phyloP scores from a whole-genome alignment of 2,797 vertebrate genomes.

The Lindbergichthys nudifrons region DNA sequence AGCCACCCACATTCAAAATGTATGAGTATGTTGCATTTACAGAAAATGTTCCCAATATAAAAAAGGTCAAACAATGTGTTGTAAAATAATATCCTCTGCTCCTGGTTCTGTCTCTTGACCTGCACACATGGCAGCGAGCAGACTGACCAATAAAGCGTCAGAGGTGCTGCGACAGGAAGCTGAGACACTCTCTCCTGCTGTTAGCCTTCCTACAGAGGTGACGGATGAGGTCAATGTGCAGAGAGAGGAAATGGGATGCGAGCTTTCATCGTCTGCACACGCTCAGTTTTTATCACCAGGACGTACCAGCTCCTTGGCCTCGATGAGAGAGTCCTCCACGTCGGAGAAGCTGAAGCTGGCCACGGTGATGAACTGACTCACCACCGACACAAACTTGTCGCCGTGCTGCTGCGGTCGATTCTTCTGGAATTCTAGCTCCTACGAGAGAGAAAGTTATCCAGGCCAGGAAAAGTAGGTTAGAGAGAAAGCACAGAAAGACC shows the following conservation, averaged over 20 bases:
- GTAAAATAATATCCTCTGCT: slow-evolving; percentile 42
- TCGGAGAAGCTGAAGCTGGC: slow-evolving; percentile 99
- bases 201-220: slow-evolving; percentile 55
- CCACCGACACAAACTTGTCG: slow-evolving; percentile 97
- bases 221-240: slow-evolving; percentile 51
- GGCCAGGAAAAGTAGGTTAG: neutral
- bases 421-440: slow-evolving; percentile 98
- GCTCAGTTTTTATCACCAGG: neutral
- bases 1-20: neutral
- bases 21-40: neutral
- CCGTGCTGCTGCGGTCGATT: slow-evolving; percentile 87
- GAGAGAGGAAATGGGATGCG: slow-evolving; percentile 50
- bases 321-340: slow-evolving; percentile 94
- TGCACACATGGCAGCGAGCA: slow-evolving; percentile 29
- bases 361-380: slow-evolving; percentile 98
- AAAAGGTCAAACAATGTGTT: neutral
- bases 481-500: neutral
- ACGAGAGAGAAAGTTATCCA: neutral
- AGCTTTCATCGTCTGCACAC: slow-evolving; percentile 32
- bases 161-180: slow-evolving; percentile 58
- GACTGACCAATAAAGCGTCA: slow-evolving; percentile 44
- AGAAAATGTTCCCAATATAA: slow-evolving; percentile 7
- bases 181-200: slow-evolving; percentile 49
- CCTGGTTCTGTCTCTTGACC: slow-evolving; percentile 31
- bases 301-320: slow-evolving; percentile 96